Evolutionary conservation across 1,140 invertebrate species (phyloP), one percentile per base, ranked within the genome.

Genomic region (Trichomalopsis sarcophagae): DNA sequence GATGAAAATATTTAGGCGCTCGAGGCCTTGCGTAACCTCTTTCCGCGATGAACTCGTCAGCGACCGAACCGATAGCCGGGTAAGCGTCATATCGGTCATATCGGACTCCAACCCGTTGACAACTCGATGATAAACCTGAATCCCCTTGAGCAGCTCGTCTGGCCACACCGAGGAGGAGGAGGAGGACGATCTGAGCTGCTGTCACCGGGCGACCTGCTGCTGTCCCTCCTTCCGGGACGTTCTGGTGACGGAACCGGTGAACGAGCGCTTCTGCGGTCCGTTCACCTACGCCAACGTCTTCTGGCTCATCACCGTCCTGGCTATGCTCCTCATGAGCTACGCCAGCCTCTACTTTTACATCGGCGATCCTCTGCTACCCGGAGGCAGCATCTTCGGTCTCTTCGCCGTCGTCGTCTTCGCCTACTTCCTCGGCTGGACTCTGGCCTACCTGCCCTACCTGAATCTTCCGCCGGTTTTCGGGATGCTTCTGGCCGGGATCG

Each of bases 401-500:
- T 89, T 90, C 71, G 7, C 87, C 4, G 77, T 92, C 7, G 44
- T 90, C 1, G 27, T 92, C 14, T 88, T 86, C 7, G 86, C 91
- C 2, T 91, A 90, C 50, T 27, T 87, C 0, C 87, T 93, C 2
- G 92, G 92, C 2, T 91, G 91, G 90, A 44, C 66, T 10, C 27
- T 93, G 9, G 85, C 90, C 0, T 90, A 89, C 21, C 80, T 93
- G 7, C 92, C 92, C 0, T 89, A 89, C 11, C 9, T 92, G 9
- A 75, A 92, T 2, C 80, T 93, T 5, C 92, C 92, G 2, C 92
- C 92, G 0, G 87, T 92, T 2, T 91, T 93, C 27, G 92, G 92
- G 2, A 93, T 93, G 92, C 82, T 93, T 0, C 44, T 93, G 7
- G 91, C 91, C 14, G 92, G 92, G 7, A 89, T 93, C 62, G 90